These are phyloP conservation scores for Takifugu flavidus DNA, from an alignment of 2,113 vertebrate species.

Conservation along the genomic window DNA sequence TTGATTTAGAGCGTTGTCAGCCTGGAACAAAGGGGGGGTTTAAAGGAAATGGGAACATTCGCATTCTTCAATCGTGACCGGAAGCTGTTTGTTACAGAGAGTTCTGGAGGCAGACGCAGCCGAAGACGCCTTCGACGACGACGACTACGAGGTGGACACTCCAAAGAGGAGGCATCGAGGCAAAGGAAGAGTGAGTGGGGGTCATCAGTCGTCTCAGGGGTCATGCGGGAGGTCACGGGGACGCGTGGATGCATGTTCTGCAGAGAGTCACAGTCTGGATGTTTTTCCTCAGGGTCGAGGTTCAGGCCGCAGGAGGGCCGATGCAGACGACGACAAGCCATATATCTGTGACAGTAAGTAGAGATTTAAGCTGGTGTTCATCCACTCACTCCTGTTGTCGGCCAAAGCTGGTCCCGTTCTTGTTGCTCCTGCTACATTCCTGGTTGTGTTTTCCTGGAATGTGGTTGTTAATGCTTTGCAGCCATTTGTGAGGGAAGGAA, in stretches of 20 bases:
- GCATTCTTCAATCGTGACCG: too few relatives aligned
- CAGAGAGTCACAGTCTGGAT: background rate
- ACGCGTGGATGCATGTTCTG: too few relatives aligned
- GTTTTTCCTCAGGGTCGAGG: slow-evolving; percentile 83
- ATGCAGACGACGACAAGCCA: slow-evolving; percentile 92
- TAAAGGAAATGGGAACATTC: too few relatives aligned
- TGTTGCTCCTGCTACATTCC: background rate
- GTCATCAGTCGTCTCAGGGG: too few relatives aligned
- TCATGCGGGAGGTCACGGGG: too few relatives aligned
- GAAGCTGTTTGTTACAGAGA: slow-evolving; percentile 71
- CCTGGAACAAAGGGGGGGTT: too few relatives aligned
- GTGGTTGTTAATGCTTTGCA: too few relatives aligned
- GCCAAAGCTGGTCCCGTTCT: too few relatives aligned
- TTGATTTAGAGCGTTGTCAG: too few relatives aligned
- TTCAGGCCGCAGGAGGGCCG: slow-evolving; percentile 86
- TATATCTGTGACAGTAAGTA: slow-evolving; percentile 98
- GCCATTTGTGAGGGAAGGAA: too few relatives aligned
- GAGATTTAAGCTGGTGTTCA: background rate
- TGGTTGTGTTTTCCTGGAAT: background rate
- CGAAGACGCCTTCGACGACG: slow-evolving; percentile 91
- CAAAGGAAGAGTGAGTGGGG: slow-evolving; percentile 88
- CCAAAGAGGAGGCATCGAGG: slow-evolving; percentile 93
- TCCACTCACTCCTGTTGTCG: background rate
- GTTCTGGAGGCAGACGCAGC: slow-evolving; percentile 97
- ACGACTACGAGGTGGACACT: slow-evolving; percentile 93